phyloP scores from a whole-genome alignment of 2,888 invertebrate genomes.

The Coremacera marginata region DNA sequence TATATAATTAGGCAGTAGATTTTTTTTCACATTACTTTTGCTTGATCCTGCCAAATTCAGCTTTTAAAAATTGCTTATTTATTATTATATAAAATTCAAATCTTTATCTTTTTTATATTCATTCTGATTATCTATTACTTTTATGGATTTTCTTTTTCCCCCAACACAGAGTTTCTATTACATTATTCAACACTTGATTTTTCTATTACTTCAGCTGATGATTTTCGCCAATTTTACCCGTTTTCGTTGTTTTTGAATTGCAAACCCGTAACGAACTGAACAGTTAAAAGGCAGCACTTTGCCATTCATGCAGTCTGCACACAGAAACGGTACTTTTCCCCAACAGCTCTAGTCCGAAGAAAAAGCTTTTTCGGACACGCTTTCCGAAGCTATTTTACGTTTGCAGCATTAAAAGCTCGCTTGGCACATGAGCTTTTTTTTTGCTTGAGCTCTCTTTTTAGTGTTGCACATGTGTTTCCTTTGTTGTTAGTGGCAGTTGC shows the following conservation, averaged over 20 bases:
- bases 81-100: background rate
- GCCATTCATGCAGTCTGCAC: conserved; percentile 58
- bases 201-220: conserved; percentile 33
- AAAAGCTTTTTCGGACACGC: conserved; percentile 41
- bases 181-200: conserved; percentile 34
- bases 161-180: background rate
- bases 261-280: conserved; percentile 69
- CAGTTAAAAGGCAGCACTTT: conserved; percentile 61
- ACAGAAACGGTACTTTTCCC: conserved; percentile 46
- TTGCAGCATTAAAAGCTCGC: conserved; percentile 40
- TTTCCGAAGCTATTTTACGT: conserved; percentile 21
- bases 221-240: conserved; percentile 46
- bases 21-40: background rate
- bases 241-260: conserved; percentile 65
- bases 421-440: background rate
- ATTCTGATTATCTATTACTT: background rate
- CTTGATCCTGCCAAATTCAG: background rate
- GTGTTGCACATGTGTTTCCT: conserved; percentile 39
- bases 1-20: conserved; percentile 6
- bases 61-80: background rate
- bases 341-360: conserved; percentile 26
- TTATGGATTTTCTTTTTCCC: background rate
- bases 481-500: conserved; percentile 4
- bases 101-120: background rate
- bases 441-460: conserved; percentile 41